Conservation (phyloP, 2,888 invertebrate species). For the Dolichomitus sp. region DNA sequence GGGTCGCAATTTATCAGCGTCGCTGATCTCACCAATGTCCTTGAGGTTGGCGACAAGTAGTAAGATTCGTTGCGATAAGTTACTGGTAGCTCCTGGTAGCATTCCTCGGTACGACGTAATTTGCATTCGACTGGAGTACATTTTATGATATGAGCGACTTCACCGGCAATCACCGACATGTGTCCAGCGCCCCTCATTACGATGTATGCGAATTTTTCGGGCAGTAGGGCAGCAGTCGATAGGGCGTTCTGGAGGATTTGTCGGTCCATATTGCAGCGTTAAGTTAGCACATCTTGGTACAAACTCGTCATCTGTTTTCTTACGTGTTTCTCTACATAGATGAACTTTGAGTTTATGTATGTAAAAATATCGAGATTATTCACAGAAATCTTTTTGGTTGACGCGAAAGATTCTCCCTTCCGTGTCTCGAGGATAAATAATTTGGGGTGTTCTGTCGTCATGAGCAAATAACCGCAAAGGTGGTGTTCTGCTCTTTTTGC, state of each 20-base stretch:
- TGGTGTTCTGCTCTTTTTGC: too few species aligned
- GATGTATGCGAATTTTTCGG: not conserved
- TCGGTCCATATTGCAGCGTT: constrained; percentile 69
- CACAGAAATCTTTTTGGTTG: not conserved
- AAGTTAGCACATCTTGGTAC: constrained; percentile 39
- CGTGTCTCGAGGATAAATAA: too few species aligned
- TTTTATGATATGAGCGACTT: constrained; percentile 19
- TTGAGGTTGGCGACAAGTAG: too few species aligned
- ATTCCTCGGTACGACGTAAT: constrained; percentile 1
- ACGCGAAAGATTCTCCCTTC: not conserved
- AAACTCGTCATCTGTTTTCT: constrained; percentile 64
- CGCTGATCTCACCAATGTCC: too few species aligned
- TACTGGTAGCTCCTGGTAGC: constrained; percentile 4
- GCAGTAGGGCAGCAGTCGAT: constrained; percentile 61
- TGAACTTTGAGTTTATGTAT: constrained; percentile 73
- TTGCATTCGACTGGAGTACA: constrained; percentile 17
- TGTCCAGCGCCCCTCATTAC: constrained; percentile 6
- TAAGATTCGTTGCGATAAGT: too few species aligned
- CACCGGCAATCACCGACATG: constrained; percentile 8
- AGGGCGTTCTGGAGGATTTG: constrained; percentile 72
- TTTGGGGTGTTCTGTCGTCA: too few species aligned
- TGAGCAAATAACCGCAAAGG: too few species aligned
- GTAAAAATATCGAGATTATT: too few species aligned
- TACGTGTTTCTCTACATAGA: constrained; percentile 73
- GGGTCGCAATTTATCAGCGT: too few species aligned